Evolutionary conservation across 1,140 invertebrate genomes (phyloP).

Genomic region (Nasonia longicornis): DNA sequence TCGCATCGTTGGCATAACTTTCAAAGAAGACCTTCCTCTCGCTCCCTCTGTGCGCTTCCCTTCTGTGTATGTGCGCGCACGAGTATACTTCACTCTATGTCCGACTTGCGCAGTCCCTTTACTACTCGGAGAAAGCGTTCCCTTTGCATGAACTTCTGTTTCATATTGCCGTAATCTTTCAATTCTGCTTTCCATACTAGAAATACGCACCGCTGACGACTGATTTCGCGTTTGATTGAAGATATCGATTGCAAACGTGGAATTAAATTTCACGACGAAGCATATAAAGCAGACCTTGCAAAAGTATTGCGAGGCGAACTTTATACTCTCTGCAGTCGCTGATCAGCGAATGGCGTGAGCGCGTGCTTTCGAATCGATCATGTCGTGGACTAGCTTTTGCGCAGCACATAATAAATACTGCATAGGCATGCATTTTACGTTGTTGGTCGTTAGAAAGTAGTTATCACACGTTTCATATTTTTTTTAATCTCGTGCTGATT

Average conservation of each 20-base stretch:
- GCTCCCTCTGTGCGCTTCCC: background rate
- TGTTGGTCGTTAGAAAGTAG: slow-evolving; percentile 21
- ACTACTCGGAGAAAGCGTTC: slow-evolving; percentile 2
- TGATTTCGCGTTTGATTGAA: no score
- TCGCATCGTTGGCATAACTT: slow-evolving; percentile 60
- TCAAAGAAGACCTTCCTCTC: slow-evolving; percentile 17
- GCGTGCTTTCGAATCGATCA: slow-evolving; percentile 47
- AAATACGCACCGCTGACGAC: background rate
- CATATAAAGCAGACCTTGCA: background rate
- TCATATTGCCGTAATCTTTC: background rate
- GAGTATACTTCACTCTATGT: slow-evolving; percentile 45
- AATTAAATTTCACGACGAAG: background rate
- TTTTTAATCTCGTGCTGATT: background rate
- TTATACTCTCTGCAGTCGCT: slow-evolving; percentile 39
- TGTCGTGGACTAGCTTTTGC: slow-evolving; percentile 44
- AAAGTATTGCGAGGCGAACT: slow-evolving; percentile 1
- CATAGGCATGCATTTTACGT: slow-evolving; percentile 5
- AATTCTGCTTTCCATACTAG: slow-evolving; percentile 18
- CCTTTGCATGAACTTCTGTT: slow-evolving; percentile 18
- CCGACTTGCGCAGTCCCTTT: slow-evolving; percentile 47
- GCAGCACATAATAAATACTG: slow-evolving; percentile 10
- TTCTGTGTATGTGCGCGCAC: background rate
- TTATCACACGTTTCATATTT: background rate
- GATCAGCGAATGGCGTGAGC: slow-evolving; percentile 56
- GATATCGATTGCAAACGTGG: background rate